These are phyloP conservation scores for Epicauta chinensis DNA, from an alignment of 1,140 invertebrate genomes.

Conservation along the genomic window DNA sequence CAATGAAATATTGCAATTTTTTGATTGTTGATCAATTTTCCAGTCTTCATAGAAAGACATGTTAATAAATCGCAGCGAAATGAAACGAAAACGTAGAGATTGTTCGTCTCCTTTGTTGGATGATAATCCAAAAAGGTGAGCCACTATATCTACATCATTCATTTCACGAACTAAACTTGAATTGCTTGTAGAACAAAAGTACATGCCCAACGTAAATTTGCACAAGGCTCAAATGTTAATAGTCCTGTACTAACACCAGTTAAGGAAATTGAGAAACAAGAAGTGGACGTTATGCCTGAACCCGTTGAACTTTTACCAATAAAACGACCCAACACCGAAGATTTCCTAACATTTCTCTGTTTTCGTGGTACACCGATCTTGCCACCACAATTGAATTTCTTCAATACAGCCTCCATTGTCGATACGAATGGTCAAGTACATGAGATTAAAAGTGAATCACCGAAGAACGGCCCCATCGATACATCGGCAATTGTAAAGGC, in stretches of 20 bases:
- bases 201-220: constrained; percentile 87
- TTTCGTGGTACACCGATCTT: constrained; percentile 72
- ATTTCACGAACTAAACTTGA: too few species aligned
- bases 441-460: constrained; percentile 31
- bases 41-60: not conserved
- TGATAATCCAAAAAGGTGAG: constrained; percentile 50
- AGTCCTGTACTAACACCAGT: constrained; percentile 51
- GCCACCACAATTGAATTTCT: constrained; percentile 68
- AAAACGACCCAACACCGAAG: constrained; percentile 78
- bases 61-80: constrained; percentile 11
- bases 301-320: constrained; percentile 55
- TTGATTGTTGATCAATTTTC: too few species aligned
- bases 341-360: constrained; percentile 85
- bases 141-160: too few species aligned
- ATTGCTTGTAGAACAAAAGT: constrained; percentile 72
- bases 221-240: constrained; percentile 63
- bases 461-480: constrained; percentile 36
- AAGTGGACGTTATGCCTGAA: constrained; percentile 39
- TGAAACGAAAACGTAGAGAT: constrained; percentile 39
- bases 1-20: too few species aligned
- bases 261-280: constrained; percentile 53
- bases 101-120: constrained; percentile 35
- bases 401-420: constrained; percentile 49
- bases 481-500: constrained; percentile 29
- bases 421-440: constrained; percentile 33